Base-by-base conservation (phyloP, 2,113 vertebrate genomes). In the Shinisaurus crocodilurus region DNA sequence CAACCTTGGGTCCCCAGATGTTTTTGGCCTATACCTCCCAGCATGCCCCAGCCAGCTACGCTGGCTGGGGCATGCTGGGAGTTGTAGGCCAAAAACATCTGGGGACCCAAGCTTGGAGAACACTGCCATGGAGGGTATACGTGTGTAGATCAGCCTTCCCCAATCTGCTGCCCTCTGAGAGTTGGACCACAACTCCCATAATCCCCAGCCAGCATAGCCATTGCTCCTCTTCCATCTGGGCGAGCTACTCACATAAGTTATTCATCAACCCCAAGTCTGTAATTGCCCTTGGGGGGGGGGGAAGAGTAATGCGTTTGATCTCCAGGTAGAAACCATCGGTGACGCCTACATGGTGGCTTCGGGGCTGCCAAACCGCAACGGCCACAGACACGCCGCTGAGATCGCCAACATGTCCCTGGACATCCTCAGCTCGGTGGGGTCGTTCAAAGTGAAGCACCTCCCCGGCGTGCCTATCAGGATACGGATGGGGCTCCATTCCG, bases 271-370 rank as follows among this genome's bases (percentile, higher is more conserved):
- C 1, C 40, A 5, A 9, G 15, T 63, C 4, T 34, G 3, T 76
- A 20, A 8, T 63, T 12, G 43, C 0, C 45, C 80, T 80, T 16
- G 86, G 76, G 10, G 29, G 2, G 45, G 86, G 76, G 10, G 29
- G 2, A 50, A n/a, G 63, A 43, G 43, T 70, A 45, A 57, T 45
- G 0, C 0, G 5, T 37, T 1, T 82, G 77, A 94, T 76, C 81
- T 3, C 48, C 81, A 99, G 98, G 98, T 99, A 95, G 98, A 99
- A 96, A 99, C 98, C 88, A 99, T 99, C 37, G 98, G 98, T 0
- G 98, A 98, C 91, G 98, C 98, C 54, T 99, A 99, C 94, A 98
- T 99, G 98, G 98, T 99, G 77, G 98, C 98, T 7, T 99, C 98
- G 0, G 99, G 98, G 6, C 97, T 99, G 54, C 98, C 98, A 0